Base-by-base conservation (phyloP, 2,113 vertebrate genomes). In the Otolemur garnettii region DNA sequence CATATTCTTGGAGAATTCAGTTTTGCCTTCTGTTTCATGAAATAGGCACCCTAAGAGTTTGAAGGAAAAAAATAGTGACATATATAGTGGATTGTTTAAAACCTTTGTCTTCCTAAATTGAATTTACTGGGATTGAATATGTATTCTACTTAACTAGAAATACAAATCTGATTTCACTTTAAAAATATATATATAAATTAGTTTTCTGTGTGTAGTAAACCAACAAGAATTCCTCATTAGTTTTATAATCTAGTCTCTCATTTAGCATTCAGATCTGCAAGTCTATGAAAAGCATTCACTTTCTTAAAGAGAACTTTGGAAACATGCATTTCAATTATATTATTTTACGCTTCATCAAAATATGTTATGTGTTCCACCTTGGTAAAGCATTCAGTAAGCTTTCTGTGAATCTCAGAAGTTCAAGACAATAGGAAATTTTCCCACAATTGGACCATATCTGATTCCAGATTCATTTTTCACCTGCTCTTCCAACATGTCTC, bases 381-480 rank as follows among this genome's bases (percentile, higher is more conserved):
- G 8, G 2, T 7, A 24, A 90, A 71, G 4, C 24, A 59, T 50
- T 71, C 45, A 12, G 19, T 77, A 79, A 30, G 22, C 26, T n/a
- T 57, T 77, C n/a, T 71, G 15, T 66, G 42, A 72, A 71, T 87
- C 42, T 66, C 33, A 81, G 59, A 64, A 68, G 12, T 77, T 84
- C 42, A 66, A 60, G 69, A 78, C 21, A 77, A 5, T 79, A 50
- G 14, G 9, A 28, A 0, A 42, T n/a, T 60, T 26, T 35, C 53
- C 68, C 33, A n/a, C 11, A 42, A 2, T 0, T 1, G 42, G 3
- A 7, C 1, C 24, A 0, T 22, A 0, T 68, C 2, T 15, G 18
- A 72, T 86, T 60, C 22, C 4, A 38, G 66, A n/a, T 22, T 86
- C 3, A 35, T 86, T 82, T 90, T 18, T 80, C 57, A 11, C 0